Percentiles rank a stretch among this genome's conserved stretches.
phyloP scores from a whole-genome alignment of 2,888 invertebrate species.

The Saturnia japonica region DNA sequence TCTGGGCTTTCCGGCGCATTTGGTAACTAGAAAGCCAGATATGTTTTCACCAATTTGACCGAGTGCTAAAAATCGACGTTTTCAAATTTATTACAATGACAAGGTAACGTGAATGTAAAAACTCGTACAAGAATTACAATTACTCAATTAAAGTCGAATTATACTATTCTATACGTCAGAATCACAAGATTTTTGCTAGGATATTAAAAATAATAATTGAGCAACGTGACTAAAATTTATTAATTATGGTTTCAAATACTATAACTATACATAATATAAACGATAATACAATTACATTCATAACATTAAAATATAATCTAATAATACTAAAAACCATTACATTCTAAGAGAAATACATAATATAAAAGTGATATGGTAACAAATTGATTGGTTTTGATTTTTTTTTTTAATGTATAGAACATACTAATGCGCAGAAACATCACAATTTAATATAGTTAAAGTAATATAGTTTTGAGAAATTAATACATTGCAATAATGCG shows the following conservation, averaged over 20 bases:
- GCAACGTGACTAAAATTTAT: constrained; percentile 29
- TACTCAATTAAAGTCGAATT: too few relatives aligned
- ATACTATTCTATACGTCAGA: too few relatives aligned
- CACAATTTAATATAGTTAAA: background rate
- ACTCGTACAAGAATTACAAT: too few relatives aligned
- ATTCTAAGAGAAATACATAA: background rate
- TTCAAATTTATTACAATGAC: background rate
- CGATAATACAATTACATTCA: background rate
- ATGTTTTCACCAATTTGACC: too few relatives aligned
- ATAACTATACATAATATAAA: background rate
- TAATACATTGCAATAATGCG: background rate
- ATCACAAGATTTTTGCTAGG: background rate
- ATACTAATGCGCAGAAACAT: too few relatives aligned
- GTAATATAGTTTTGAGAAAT: background rate
- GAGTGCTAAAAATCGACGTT: too few relatives aligned
- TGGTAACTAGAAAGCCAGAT: too few relatives aligned
- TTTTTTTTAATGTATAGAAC: background rate
- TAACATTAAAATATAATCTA: background rate
- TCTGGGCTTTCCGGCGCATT: too few relatives aligned
- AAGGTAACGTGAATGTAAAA: background rate
- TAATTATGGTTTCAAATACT: constrained; percentile 27
- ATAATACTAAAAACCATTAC: background rate
- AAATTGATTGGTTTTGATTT: background rate
- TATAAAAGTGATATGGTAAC: background rate
- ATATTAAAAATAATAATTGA: background rate